phyloP scores from a whole-genome alignment of 2,888 invertebrate genomes.

The Metalampra italica region DNA sequence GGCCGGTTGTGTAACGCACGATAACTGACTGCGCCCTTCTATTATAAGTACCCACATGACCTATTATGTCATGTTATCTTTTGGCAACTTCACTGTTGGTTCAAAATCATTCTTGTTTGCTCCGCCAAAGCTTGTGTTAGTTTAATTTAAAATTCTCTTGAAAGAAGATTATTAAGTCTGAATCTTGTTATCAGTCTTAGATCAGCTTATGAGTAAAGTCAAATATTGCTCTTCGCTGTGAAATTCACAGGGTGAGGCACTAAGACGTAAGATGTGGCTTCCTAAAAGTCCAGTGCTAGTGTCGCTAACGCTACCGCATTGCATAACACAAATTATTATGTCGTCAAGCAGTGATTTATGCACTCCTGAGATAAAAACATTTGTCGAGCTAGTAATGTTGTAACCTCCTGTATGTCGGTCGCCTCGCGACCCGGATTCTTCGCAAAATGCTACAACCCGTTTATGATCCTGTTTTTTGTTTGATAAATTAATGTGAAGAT shows the following conservation, averaged over 20 bases:
- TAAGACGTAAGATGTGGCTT: slow-evolving; percentile 13
- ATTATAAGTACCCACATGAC: slow-evolving; percentile 36
- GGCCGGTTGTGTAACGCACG: slow-evolving; percentile 40
- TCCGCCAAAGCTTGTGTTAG: slow-evolving; percentile 7
- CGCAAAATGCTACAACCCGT: slow-evolving; percentile 27
- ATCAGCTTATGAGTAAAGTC: background rate
- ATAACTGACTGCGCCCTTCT: slow-evolving; percentile 48
- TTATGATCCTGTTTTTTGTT: slow-evolving; percentile 29
- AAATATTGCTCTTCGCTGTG: background rate
- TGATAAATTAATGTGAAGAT: slow-evolving; percentile 38
- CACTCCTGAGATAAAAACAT: slow-evolving; percentile 30
- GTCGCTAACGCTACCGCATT: slow-evolving; percentile 36
- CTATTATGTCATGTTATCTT: slow-evolving; percentile 35
- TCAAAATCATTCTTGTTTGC: background rate
- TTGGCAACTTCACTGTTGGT: slow-evolving; percentile 24
- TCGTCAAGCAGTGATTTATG: slow-evolving; percentile 35
- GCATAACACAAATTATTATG: slow-evolving; percentile 29
- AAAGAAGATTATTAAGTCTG: too few species aligned
- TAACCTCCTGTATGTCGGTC: slow-evolving; percentile 22
- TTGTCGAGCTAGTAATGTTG: slow-evolving; percentile 29
- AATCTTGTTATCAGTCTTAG: too few species aligned
- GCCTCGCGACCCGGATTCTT: slow-evolving; percentile 29
- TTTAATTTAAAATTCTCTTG: background rate
- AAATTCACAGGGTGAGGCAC: background rate
- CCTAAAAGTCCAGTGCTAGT: slow-evolving; percentile 26